Evolutionary conservation across 2,113 vertebrate species (phyloP), one percentile per base, ranked within the genome.

Genomic region (Theristicus caerulescens): DNA sequence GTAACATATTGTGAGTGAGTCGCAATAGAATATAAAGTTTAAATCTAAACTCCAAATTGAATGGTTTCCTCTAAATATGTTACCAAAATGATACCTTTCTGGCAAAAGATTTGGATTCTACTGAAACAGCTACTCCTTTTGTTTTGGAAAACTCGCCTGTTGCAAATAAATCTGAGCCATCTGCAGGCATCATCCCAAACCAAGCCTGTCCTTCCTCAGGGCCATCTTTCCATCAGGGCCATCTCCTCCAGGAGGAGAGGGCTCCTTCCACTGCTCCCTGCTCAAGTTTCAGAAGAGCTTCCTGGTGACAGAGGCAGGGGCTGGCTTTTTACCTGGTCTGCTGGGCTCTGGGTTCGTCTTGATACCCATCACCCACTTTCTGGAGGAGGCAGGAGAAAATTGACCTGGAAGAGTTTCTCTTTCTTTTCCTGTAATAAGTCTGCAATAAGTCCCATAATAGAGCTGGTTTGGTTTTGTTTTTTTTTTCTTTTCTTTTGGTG

Each of bases 131-230:
- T 82, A 80, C 51, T n/a, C 40, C 70, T 74, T 78, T 86, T 95
- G 93, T 96, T 96, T 96, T 95, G 95, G 93, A 97, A 96, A 97
- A 84, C 42, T 74, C 1, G 64, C 69, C 59, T 64, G 38, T 59
- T 91, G 81, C 81, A 91, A 97, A 91, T 64, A 88, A 92, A 95
- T 92, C 80, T 61, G 64, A 92, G 55, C 62, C 0, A 0, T 71
- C 77, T 2, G 0, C 77, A 86, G 83, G 86, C 96, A 86, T 51
- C 1, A 0, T 94, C 94, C 51, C 88, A 90, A 88, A 62, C 65
- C 58, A 86, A 94, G 62, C 79, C 94, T 90, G 86, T 86, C 88
- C 22, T 94, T 92, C 76, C 91, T 86, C 0, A 0, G 9, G 47
- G 88, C 58, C 49, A 57, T 92, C 27, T 54, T 95, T 96, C 71